These are phyloP conservation scores for Rhodinocichla rosea DNA, from an alignment of 2,113 vertebrate species.

Conservation along the genomic window DNA sequence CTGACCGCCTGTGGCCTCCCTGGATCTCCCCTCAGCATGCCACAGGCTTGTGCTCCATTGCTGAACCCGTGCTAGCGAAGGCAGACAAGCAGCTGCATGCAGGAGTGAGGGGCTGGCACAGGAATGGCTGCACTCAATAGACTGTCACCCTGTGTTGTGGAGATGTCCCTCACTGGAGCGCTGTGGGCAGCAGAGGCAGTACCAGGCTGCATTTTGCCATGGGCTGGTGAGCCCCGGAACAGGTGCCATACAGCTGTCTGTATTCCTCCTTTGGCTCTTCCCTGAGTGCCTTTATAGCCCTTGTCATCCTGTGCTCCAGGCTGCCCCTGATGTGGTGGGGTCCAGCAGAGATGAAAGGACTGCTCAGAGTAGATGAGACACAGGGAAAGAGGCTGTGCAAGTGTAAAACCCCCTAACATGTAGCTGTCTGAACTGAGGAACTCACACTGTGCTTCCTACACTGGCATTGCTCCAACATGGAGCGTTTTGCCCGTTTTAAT, in stretches of 20 bases:
- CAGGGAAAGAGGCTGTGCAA: background rate
- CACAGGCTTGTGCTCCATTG: background rate
- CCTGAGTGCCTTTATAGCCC: fast-evolving
- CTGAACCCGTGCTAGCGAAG: fast-evolving
- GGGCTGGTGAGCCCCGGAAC: background rate
- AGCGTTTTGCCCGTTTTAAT: background rate
- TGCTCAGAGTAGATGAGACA: background rate
- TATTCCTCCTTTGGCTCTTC: background rate
- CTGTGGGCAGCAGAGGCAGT: background rate
- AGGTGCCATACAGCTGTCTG: background rate
- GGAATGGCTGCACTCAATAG: background rate
- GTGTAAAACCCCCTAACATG: background rate
- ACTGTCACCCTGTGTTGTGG: fast-evolving
- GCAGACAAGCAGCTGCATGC: background rate
- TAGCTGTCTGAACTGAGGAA: background rate
- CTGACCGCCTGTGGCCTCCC: background rate
- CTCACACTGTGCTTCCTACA: background rate
- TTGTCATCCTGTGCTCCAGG: fast-evolving
- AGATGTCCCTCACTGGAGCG: fast-evolving
- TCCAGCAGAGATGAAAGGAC: background rate
- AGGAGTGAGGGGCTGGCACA: background rate
- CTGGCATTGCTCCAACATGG: background rate
- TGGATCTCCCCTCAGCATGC: background rate
- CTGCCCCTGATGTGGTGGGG: background rate
- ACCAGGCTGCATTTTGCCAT: fast-evolving